Evolutionary conservation across 2,113 vertebrate genomes (phyloP), one percentile per base, ranked within the genome.

Genomic region (Ceyx cyanopectus): DNA sequence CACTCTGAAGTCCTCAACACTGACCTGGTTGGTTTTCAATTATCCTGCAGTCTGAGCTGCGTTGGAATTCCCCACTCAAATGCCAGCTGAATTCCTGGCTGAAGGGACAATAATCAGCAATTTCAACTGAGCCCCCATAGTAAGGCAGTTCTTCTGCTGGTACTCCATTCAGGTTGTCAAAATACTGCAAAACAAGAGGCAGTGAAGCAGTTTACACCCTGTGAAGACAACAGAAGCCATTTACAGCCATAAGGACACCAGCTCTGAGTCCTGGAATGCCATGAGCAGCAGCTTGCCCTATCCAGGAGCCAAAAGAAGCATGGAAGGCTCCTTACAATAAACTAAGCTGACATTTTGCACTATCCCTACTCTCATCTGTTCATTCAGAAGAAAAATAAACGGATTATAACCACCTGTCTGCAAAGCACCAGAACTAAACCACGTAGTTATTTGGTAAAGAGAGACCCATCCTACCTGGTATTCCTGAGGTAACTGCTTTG

Each of bases 71-170:
- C 68, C 99, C 99, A 43, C 98, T 99, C 66, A 99, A 96, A 93
- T 99, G 99, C 99, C 99, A 99, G 73, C 99, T 99, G 97, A 99
- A 99, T 95, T 99, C 99, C 96, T 99, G 99, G 92, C 98, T 99
- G 93, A 99, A 99, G 24, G 99, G 99, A 95, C 99, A 99, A 85
- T 98, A 99, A 95, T 99, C 99, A 12, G 99, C 99, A 50, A 99
- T 99, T 98, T 99, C 99, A 95, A 99, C 99, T 1, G 99, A 98
- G 3, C 99, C 99, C 7, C 99, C 99, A n/a, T 99, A 99, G 37
- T 97, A 97, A 50, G 98, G 79, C 87, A 99, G 90, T 73, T 99
- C 98, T 66, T 97, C 97, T 40, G 95, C 57, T 43, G 97, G 87
- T 34, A 99, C 97, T 7, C 98, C 99, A 6, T 97, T 97, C 63